phyloP scores from a whole-genome alignment of 2,113 vertebrate genomes.

The Sorex fumeus region DNA sequence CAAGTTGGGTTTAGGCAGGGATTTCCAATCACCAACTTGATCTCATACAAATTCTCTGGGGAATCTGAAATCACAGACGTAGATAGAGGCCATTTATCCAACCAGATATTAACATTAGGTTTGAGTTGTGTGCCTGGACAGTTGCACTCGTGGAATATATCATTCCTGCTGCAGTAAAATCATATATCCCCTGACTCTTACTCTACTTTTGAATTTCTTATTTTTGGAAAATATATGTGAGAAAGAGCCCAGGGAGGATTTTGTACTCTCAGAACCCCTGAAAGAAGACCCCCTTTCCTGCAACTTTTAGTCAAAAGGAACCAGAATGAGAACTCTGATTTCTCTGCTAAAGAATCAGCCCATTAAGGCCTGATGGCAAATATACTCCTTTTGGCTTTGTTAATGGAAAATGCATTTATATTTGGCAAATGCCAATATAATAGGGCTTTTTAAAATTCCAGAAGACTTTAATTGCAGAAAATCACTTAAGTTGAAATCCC shows the following conservation, averaged over 20 bases:
- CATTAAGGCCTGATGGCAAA: background rate
- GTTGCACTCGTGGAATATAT: background rate
- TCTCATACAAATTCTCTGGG: too few species aligned
- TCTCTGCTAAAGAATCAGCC: background rate
- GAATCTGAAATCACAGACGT: too few species aligned
- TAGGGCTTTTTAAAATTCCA: slow-evolving; percentile 78
- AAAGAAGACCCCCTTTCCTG: background rate
- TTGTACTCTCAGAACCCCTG: background rate
- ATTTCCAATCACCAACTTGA: too few species aligned
- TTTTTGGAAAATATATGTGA: background rate
- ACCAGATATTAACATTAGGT: background rate
- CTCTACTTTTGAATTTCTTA: background rate
- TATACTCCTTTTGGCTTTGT: slow-evolving; percentile 62
- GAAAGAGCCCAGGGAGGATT: background rate
- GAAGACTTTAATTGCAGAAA: slow-evolving; percentile 81
- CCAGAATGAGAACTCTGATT: background rate
- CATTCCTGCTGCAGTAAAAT: background rate
- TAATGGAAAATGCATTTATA: slow-evolving; percentile 83
- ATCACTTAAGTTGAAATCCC: slow-evolving; percentile 77
- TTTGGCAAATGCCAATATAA: slow-evolving; percentile 68
- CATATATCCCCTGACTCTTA: background rate
- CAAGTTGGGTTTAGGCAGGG: too few species aligned
- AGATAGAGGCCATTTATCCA: too few species aligned
- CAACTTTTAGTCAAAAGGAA: background rate
- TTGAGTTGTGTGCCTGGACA: background rate